Evolutionary conservation across 37 sponge, comb jelly and placozoan genomes (phyloP).

Genomic region (Cladorhizidae sp.): DNA sequence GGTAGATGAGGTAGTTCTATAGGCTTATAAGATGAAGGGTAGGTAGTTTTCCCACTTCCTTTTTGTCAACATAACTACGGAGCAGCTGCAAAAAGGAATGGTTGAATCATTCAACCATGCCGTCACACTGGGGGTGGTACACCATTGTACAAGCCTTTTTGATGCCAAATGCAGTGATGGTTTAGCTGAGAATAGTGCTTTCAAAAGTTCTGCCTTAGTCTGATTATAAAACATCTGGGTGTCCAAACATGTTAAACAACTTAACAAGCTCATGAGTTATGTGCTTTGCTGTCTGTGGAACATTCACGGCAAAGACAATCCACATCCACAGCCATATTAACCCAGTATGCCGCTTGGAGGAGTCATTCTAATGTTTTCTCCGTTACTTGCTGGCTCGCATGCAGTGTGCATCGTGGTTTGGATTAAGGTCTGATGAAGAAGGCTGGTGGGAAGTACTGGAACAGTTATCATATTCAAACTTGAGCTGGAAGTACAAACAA

Average conservation of each 20-base stretch:
- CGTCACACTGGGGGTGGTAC: conserved; percentile 73
- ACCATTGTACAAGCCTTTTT: conserved; percentile 45
- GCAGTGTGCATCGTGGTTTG: conserved; percentile 13
- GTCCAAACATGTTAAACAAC: conserved; percentile 16
- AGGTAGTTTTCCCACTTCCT: conserved; percentile 59
- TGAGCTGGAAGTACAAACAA: no score
- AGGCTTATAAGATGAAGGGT: conserved; percentile 63
- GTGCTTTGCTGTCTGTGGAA: conserved; percentile 4
- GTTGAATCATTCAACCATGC: conserved; percentile 63
- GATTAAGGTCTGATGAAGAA: not conserved
- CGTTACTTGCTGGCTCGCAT: conserved; percentile 17
- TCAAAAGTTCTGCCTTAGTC: no score
- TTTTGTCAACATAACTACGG: conserved; percentile 49
- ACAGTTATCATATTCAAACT: no score
- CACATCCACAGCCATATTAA: no score
- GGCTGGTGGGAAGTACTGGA: no score
- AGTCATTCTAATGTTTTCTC: conserved; percentile 45
- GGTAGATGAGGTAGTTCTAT: conserved; percentile 54
- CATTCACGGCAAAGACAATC: conserved; percentile 34
- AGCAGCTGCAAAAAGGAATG: conserved; percentile 56
- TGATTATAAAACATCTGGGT: conserved; percentile 46
- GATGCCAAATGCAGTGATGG: conserved; percentile 55
- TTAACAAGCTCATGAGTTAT: no score
- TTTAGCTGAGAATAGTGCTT: conserved; percentile 30
- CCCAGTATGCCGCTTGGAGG: no score